These are phyloP conservation scores for Pygocentrus nattereri DNA, from an alignment of 2,797 vertebrate genomes.

Conservation along the genomic window DNA sequence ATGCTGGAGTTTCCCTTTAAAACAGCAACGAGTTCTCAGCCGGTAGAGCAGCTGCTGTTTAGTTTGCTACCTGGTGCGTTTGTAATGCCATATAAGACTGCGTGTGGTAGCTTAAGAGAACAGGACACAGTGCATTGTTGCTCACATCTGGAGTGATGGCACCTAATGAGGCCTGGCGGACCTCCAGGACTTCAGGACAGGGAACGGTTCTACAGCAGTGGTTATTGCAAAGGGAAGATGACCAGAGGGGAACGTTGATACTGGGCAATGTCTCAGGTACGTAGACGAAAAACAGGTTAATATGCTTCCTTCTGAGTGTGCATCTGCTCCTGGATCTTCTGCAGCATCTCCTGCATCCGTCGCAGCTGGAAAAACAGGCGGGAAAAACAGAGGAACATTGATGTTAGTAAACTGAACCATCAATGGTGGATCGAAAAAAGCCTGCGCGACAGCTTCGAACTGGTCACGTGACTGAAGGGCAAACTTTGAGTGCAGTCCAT, in stretches of 20 bases:
- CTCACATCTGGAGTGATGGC: not conserved
- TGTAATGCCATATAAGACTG: not conserved
- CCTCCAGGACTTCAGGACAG: not conserved
- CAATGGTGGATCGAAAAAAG: not conserved
- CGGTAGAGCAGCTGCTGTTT: too few species aligned
- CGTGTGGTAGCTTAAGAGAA: not conserved
- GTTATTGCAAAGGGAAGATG: not conserved
- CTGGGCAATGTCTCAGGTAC: not conserved
- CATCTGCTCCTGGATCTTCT: slow-evolving; percentile 84
- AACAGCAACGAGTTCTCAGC: too few species aligned
- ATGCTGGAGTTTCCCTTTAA: not conserved
- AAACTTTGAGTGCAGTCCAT: slow-evolving; percentile 29
- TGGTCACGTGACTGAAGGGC: slow-evolving; percentile 5
- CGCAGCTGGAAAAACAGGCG: slow-evolving; percentile 71
- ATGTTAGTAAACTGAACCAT: not conserved
- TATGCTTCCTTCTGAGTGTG: slow-evolving; percentile 80
- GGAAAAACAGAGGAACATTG: not conserved
- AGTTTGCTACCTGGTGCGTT: not conserved
- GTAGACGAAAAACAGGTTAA: slow-evolving; percentile 63
- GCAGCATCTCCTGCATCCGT: slow-evolving; percentile 85
- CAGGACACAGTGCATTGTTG: not conserved
- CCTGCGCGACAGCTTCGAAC: not conserved
- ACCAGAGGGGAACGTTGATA: not conserved
- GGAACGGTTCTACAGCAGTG: slow-evolving; percentile 9
- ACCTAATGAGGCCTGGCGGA: slow-evolving; percentile 27